phyloP scores from a whole-genome alignment of 2,888 invertebrate genomes.

The Pammene fasciana region DNA sequence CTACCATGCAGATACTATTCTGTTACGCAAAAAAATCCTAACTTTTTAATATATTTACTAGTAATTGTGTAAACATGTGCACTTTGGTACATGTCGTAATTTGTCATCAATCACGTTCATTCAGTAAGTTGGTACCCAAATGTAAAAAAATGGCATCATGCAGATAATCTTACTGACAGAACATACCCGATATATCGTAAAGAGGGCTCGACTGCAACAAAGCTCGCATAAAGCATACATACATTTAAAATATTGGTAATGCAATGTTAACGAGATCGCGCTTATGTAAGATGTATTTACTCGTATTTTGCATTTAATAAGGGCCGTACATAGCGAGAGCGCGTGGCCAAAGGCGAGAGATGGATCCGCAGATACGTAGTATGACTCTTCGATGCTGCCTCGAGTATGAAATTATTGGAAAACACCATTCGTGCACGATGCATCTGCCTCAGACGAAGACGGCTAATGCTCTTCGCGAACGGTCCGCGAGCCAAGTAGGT shows the following conservation, averaged over 20 bases:
- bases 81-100: too few relatives aligned
- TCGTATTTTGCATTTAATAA: slow-evolving; percentile 77
- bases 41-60: too few relatives aligned
- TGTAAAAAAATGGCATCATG: background rate
- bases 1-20: too few relatives aligned
- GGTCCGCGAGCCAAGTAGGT: slow-evolving; percentile 70
- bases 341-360: slow-evolving; percentile 76
- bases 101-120: too few relatives aligned
- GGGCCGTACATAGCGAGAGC: slow-evolving; percentile 64
- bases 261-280: slow-evolving; percentile 76
- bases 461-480: slow-evolving; percentile 71
- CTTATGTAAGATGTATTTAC: slow-evolving; percentile 75
- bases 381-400: slow-evolving; percentile 64
- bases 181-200: slow-evolving; percentile 48
- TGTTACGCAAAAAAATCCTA: too few relatives aligned
- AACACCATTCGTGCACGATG: slow-evolving; percentile 78
- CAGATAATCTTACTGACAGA: slow-evolving; percentile 1
- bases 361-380: slow-evolving; percentile 64
- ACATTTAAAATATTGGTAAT: slow-evolving; percentile 73
- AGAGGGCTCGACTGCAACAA: slow-evolving; percentile 14
- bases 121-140: too few relatives aligned
- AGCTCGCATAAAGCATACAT: slow-evolving; percentile 50
- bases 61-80: too few relatives aligned
- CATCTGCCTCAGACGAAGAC: slow-evolving; percentile 65
- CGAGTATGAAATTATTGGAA: slow-evolving; percentile 81